These are phyloP conservation scores for Caenorhabditis sinica DNA, from an alignment of 2,888 invertebrate species.

Conservation along the genomic window DNA sequence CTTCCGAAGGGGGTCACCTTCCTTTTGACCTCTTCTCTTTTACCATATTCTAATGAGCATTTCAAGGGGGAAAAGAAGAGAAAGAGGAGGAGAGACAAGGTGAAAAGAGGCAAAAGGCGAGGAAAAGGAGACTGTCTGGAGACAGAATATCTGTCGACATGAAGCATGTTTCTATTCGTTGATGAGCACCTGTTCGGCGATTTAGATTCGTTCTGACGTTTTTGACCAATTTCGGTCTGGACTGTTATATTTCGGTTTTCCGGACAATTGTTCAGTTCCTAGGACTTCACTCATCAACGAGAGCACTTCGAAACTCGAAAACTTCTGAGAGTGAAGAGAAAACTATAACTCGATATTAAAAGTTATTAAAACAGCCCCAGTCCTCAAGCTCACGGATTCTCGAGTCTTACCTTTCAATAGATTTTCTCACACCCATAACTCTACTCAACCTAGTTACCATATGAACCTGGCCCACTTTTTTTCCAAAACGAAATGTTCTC, in stretches of 20 bases:
- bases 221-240: background rate
- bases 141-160: conserved; percentile 37
- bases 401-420: too few species aligned
- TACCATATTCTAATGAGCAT: conserved; percentile 63
- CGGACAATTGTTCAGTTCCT: background rate
- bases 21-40: conserved; percentile 40
- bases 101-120: conserved; percentile 8
- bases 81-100: conserved; percentile 15
- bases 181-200: conserved; percentile 39
- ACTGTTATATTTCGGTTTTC: background rate
- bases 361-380: too few species aligned
- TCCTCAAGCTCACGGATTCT: too few species aligned
- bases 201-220: conserved; percentile 13
- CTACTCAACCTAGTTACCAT: background rate
- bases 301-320: too few species aligned
- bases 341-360: too few species aligned
- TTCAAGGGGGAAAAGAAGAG: conserved; percentile 30
- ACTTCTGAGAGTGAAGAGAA: too few species aligned
- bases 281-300: background rate
- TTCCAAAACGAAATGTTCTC: background rate
- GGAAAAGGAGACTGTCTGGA: conserved; percentile 2
- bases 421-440: background rate
- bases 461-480: conserved; percentile 9
- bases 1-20: conserved; percentile 37
- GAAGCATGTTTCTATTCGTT: conserved; percentile 36